These are phyloP conservation scores for Psilopogon haemacephalus DNA, from an alignment of 2,113 vertebrate species.

Conservation along the genomic window DNA sequence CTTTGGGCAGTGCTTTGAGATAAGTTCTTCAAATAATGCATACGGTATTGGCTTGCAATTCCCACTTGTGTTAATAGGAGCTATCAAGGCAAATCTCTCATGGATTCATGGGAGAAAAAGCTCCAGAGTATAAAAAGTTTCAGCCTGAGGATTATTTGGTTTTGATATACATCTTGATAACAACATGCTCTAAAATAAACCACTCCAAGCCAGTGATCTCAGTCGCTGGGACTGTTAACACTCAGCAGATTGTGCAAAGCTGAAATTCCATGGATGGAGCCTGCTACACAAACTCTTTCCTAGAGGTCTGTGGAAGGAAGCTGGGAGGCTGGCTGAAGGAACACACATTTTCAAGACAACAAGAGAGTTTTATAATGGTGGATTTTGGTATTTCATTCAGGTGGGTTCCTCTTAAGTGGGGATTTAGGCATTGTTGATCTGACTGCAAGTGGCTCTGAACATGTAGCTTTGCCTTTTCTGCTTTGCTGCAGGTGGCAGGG, in stretches of 20 bases:
- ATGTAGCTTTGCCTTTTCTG: not conserved
- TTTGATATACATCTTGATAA: constrained; percentile 43
- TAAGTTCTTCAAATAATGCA: constrained; percentile 58
- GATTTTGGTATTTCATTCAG: not conserved
- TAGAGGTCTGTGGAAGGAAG: not conserved
- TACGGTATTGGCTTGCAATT: constrained; percentile 43
- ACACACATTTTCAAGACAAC: not conserved
- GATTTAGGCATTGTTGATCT: not conserved
- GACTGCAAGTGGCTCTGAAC: not conserved
- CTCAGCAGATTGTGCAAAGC: not conserved
- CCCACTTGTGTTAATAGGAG: constrained; percentile 54
- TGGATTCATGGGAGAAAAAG: constrained; percentile 47
- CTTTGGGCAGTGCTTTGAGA: constrained; percentile 65
- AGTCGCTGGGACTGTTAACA: not conserved
- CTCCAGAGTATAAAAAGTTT: constrained; percentile 31
- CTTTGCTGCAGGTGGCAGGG: not conserved
- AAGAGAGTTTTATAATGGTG: not conserved
- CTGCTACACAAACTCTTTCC: not conserved
- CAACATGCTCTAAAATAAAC: constrained; percentile 41
- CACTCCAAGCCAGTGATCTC: not conserved
- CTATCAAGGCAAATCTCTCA: constrained; percentile 43
- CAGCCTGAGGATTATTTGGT: constrained; percentile 27
- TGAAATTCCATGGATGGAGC: not conserved
- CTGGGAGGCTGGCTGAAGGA: not conserved
- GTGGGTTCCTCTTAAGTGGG: not conserved